phyloP scores from a whole-genome alignment of 64 coral and sea anemone genomes.

The Pocillopora verrucosa region DNA sequence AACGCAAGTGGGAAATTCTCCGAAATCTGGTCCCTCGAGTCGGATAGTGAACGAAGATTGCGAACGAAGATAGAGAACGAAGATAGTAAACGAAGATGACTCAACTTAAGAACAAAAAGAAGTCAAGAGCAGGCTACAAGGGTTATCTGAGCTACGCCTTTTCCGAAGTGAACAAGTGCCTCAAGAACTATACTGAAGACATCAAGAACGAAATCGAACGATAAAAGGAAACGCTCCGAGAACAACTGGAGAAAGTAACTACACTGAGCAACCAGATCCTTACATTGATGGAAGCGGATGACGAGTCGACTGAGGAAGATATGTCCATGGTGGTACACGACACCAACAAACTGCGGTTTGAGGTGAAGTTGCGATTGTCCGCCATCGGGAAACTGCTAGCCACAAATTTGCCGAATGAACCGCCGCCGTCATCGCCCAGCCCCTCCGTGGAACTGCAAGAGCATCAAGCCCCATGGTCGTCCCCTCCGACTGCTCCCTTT shows the following conservation, averaged over 20 bases:
- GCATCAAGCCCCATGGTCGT: neutral
- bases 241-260: neutral
- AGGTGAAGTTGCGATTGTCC: neutral
- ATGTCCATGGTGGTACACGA: neutral
- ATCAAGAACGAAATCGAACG: neutral
- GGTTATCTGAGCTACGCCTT: neutral
- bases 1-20: no score
- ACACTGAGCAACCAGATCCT: neutral
- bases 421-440: neutral
- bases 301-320: neutral
- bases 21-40: no score
- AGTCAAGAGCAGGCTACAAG: neutral
- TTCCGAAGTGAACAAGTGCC: neutral
- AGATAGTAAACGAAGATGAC: no score
- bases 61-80: no score
- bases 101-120: no score
- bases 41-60: no score
- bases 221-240: neutral
- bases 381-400: neutral
- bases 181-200: neutral
- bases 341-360: neutral
- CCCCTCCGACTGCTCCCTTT: neutral
- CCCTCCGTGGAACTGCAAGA: neutral
- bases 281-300: neutral
- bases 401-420: no score